phyloP scores from a whole-genome alignment of 2,113 vertebrate species.

The Tetrax tetrax region DNA sequence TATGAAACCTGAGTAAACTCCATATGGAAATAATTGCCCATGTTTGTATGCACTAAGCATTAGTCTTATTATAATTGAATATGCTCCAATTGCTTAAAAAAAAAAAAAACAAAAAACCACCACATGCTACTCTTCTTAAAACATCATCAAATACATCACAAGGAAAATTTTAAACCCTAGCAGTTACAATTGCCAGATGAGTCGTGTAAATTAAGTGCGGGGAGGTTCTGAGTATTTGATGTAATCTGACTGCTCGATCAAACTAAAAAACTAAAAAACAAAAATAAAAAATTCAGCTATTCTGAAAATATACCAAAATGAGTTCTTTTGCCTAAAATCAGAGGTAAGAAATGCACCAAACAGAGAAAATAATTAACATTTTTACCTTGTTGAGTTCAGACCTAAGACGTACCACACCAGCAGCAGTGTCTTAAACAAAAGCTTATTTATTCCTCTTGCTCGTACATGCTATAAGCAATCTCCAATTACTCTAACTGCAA shows the following conservation, averaged over 20 bases:
- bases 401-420: background rate
- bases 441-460: constrained; percentile 4
- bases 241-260: background rate
- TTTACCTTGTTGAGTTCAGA: background rate
- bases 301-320: background rate
- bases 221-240: background rate
- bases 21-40: background rate
- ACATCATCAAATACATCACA: background rate
- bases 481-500: background rate
- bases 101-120: background rate
- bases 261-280: no score
- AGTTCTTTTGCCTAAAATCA: background rate
- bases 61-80: background rate
- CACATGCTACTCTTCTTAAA: background rate
- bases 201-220: background rate
- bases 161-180: background rate
- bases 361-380: background rate
- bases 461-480: background rate
- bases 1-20: background rate
- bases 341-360: background rate
- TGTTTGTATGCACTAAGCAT: background rate
- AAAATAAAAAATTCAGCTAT: no score
- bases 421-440: background rate
- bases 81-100: background rate
- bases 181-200: background rate